phyloP scores from a whole-genome alignment of 2,797 vertebrate genomes.

The Rhinichthys osculus region DNA sequence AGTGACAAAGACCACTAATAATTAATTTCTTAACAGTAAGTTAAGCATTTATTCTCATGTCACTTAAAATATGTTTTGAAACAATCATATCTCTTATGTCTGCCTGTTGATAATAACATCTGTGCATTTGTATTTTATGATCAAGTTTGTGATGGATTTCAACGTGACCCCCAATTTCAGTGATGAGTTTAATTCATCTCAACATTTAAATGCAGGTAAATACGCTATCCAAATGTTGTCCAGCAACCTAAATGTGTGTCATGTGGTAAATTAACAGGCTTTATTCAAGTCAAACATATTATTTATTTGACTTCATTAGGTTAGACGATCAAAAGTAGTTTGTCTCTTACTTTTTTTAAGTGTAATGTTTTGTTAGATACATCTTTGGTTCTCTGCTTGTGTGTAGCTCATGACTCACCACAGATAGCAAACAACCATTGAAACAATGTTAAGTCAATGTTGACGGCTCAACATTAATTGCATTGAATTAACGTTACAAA shows the following conservation, averaged over 20 bases:
- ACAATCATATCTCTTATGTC: background rate
- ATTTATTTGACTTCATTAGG: background rate
- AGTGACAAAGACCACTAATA: background rate
- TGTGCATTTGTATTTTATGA: constrained; percentile 16
- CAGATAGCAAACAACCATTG: too few species aligned
- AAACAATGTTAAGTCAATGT: too few species aligned
- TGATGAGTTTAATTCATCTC: constrained; percentile 46
- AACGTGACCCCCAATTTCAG: constrained; percentile 45
- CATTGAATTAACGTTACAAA: too few species aligned
- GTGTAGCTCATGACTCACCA: background rate
- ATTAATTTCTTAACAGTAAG: background rate
- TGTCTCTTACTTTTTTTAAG: background rate
- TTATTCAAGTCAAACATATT: background rate
- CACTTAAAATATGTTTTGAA: background rate
- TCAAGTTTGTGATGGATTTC: constrained; percentile 63
- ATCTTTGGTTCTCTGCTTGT: background rate
- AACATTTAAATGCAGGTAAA: constrained; percentile 55
- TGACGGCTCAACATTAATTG: too few species aligned
- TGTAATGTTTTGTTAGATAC: background rate
- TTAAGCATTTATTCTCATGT: background rate
- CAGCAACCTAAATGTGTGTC: background rate
- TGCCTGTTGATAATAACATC: background rate
- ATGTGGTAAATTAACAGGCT: background rate
- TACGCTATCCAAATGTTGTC: background rate
- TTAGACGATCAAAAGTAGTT: background rate